These are phyloP conservation scores for Ashinkailepas kermadecensis DNA, from an alignment of 2,888 invertebrate species.

Conservation along the genomic window DNA sequence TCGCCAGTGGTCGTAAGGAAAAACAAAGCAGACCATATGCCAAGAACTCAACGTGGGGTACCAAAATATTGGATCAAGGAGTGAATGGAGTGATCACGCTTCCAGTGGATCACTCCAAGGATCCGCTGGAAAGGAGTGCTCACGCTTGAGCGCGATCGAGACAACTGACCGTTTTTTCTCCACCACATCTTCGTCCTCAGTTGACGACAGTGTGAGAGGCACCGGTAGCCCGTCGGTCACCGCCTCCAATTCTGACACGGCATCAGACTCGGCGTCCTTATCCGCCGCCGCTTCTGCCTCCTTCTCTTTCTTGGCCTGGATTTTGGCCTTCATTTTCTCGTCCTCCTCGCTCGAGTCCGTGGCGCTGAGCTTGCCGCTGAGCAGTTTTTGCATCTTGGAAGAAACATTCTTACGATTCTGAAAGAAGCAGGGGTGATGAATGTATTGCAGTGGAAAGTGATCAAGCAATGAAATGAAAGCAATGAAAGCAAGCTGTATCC, in stretches of 20 bases:
- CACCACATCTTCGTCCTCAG: constrained; percentile 27
- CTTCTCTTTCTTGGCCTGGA: constrained; percentile 24
- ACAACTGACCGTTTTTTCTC: background rate
- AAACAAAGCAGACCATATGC: no score
- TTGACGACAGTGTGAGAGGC: background rate
- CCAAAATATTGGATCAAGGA: no score
- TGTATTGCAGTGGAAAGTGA: no score
- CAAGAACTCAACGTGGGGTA: no score
- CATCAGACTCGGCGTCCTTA: constrained; percentile 28
- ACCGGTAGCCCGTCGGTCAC: background rate
- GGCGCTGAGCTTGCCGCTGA: background rate
- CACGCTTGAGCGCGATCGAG: background rate
- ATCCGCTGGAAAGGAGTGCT: no score
- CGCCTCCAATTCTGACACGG: constrained; percentile 27
- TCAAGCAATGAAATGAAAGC: no score
- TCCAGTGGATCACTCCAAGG: no score
- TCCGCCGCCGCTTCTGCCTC: constrained; percentile 15
- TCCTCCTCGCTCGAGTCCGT: constrained; percentile 20
- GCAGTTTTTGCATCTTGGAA: background rate
- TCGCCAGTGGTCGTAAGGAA: no score
- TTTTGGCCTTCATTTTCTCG: constrained; percentile 19
- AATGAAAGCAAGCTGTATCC: no score
- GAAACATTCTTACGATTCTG: no score
- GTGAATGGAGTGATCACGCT: no score
- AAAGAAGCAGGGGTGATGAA: no score